Percentiles rank a stretch among this genome's conserved stretches.
Conservation (phyloP, 2,113 vertebrate genomes). For the Plecturocebus donacophilus region DNA sequence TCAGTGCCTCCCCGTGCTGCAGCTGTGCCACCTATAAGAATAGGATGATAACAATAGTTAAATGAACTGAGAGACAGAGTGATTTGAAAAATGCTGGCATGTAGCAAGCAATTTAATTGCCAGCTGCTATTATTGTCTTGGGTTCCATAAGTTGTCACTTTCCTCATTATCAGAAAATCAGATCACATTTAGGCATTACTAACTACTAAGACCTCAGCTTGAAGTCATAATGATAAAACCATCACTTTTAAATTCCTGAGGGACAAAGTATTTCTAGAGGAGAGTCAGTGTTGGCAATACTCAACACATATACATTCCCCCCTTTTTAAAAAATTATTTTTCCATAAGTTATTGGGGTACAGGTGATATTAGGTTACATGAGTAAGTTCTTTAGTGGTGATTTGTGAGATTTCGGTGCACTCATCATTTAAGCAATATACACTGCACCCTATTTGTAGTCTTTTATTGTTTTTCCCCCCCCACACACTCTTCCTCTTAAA, state of each 20-base stretch:
- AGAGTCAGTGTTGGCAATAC: not conserved
- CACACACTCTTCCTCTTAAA: too few relatives aligned
- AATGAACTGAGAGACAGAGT: not conserved
- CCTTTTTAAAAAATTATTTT: too few relatives aligned
- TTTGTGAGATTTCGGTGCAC: too few relatives aligned
- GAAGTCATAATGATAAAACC: not conserved
- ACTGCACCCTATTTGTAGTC: too few relatives aligned
- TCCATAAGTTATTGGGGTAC: too few relatives aligned
- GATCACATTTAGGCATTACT: slow-evolving; percentile 35
- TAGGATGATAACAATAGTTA: not conserved
- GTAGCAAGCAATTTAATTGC: slow-evolving; percentile 36
- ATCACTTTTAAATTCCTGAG: not conserved
- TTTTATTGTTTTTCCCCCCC: too few relatives aligned
- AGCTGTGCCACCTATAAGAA: not conserved
- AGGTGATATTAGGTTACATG: too few relatives aligned
- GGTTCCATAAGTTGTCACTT: not conserved
- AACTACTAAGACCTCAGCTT: not conserved
- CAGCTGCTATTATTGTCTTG: slow-evolving; percentile 12
- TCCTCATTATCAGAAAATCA: slow-evolving; percentile 57
- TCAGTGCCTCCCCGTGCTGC: not conserved
- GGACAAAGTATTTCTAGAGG: not conserved
- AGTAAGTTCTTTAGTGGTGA: too few relatives aligned
- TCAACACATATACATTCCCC: not conserved
- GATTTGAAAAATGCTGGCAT: not conserved
- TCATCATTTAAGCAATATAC: too few relatives aligned